Conservation (phyloP, 2,797 vertebrate species). For the Enteromius anoplus region DNA sequence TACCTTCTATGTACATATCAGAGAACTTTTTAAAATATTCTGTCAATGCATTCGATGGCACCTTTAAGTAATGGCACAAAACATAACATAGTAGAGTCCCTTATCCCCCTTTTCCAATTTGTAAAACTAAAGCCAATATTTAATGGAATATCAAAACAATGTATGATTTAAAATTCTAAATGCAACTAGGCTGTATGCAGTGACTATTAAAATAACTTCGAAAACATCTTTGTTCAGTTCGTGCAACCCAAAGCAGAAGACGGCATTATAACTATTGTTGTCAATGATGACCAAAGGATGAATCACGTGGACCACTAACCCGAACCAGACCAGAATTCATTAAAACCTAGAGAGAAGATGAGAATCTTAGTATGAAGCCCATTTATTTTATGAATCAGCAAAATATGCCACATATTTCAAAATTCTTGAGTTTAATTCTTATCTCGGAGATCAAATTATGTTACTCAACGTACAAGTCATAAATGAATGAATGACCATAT, state of each 20-base stretch:
- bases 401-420: not conserved
- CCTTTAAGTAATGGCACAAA: too few relatives aligned
- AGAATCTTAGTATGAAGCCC: not conserved
- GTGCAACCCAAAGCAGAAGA: not conserved
- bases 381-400: not conserved
- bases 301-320: conserved; percentile 13
- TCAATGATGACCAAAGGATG: not conserved
- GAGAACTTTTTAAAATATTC: too few relatives aligned
- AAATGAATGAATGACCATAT: not conserved
- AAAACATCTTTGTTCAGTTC: conserved; percentile 9
- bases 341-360: conserved; percentile 5
- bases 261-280: not conserved
- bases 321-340: conserved; percentile 10
- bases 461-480: not conserved
- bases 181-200: not conserved
- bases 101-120: too few relatives aligned
- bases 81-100: too few relatives aligned
- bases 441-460: not conserved
- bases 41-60: too few relatives aligned
- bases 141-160: not conserved
- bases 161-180: not conserved
- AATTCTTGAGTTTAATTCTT: not conserved
- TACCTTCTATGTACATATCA: too few relatives aligned
- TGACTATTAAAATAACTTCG: not conserved
- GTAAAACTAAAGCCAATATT: not conserved